Base-by-base conservation (phyloP, 2,797 vertebrate genomes). In the Halcyon chelicuti region DNA sequence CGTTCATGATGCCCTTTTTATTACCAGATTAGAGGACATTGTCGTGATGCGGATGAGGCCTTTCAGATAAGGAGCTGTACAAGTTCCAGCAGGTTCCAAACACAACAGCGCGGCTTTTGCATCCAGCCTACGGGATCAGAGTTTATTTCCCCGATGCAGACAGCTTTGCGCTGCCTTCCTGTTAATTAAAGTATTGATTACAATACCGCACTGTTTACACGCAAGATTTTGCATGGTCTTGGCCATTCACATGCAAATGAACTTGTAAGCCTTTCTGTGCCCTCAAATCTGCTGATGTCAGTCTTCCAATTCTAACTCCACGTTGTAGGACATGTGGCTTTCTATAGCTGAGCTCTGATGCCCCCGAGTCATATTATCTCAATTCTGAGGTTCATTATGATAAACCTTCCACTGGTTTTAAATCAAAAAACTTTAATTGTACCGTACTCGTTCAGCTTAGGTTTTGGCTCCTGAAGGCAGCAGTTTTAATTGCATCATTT, bases 181-280 rank as follows among this genome's bases (percentile, higher is more conserved):
- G 96, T 96, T 97, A 96, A 96, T 97, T 97, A 97, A 97, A 96
- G 90, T 95, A 96, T 90, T 96, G 96, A 96, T 96, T 95, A 97
- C 96, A 96, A 96, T 95, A 82, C 96, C 29, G 2, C 93, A 23
- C 95, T 96, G 92, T 97, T 96, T 97, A 95, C 95, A 96, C 61
- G 94, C 88, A 96, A 97, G 95, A 95, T 97, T 97, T 95, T 95
- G 86, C 94, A 95, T 75, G 94, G 96, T 94, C 95, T 96, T 94
- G 95, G 94, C 94, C 88, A 96, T 96, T 97, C 95, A 97, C 88
- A 96, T 97, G 96, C 93, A 96, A 97, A 96, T 96, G 93, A 93
- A 93, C 86, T 79, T 85, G 88, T 96, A 97, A 94, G 94, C 96
- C 77, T 95, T 97, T 96, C 96, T 90, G 94, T 96, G 94, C 95